Percentiles rank a stretch among this genome's conserved stretches.
phyloP scores from a whole-genome alignment of 2,888 invertebrate species.

The Nemotelus nigrinus region DNA sequence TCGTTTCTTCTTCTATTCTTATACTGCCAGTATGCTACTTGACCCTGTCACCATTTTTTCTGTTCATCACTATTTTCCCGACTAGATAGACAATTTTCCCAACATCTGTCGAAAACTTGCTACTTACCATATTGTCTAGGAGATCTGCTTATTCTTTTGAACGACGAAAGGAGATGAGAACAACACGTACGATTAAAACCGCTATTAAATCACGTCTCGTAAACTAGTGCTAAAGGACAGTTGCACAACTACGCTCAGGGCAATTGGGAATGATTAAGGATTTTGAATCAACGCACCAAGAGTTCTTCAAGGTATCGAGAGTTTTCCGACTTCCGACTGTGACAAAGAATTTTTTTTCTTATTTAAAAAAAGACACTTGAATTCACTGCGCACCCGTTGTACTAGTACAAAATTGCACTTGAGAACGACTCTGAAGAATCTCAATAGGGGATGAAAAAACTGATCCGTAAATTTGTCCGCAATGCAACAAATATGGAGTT shows the following conservation, averaged over 20 bases:
- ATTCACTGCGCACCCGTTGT: not conserved
- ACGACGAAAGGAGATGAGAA: not conserved
- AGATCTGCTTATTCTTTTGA: not conserved
- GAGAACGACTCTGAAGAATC: not conserved
- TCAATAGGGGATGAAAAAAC: slow-evolving; percentile 1
- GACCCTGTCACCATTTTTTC: no score
- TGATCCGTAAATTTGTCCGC: slow-evolving; percentile 59
- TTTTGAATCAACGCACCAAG: not conserved
- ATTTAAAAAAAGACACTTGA: slow-evolving; percentile 12
- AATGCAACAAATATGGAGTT: slow-evolving; percentile 64
- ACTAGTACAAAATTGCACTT: slow-evolving; percentile 13
- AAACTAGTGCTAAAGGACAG: not conserved
- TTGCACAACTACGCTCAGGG: not conserved
- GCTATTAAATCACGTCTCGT: slow-evolving; percentile 23
- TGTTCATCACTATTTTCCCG: no score
- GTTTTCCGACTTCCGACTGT: not conserved
- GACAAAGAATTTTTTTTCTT: no score
- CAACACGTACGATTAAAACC: not conserved
- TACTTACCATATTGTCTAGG: slow-evolving; percentile 31
- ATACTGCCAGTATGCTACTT: no score
- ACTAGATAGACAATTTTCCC: not conserved
- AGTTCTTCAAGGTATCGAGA: not conserved
- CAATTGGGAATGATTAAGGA: not conserved
- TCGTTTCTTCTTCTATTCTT: no score
- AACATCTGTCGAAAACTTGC: no score